These are phyloP conservation scores for Quadroppia sp. DNA, from an alignment of 2,888 invertebrate genomes.

Conservation along the genomic window DNA sequence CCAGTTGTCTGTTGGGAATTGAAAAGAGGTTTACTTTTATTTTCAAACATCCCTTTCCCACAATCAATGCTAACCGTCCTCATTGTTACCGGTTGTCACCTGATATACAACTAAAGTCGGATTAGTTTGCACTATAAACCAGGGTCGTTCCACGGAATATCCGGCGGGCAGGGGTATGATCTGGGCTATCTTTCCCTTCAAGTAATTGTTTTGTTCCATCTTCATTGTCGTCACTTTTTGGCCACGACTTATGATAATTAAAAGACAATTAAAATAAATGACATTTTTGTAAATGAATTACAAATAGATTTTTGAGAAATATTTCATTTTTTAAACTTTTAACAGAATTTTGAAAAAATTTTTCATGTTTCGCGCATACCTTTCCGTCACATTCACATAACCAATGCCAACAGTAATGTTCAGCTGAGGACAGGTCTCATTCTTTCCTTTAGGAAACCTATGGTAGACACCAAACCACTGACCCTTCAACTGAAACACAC, in stretches of 20 bases:
- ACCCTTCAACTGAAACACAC: background rate
- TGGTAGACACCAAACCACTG: conserved; percentile 14
- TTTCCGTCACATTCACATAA: conserved; percentile 6
- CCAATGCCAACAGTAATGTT: background rate
- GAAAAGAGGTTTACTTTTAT: conserved; percentile 6
- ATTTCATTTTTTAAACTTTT: too few relatives aligned
- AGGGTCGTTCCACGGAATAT: background rate
- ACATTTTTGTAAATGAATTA: too few relatives aligned
- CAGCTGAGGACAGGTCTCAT: conserved; percentile 5
- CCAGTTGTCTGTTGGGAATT: conserved; percentile 8
- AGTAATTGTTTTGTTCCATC: background rate
- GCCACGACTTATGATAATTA: too few relatives aligned
- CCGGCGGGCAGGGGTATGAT: background rate
- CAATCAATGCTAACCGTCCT: background rate
- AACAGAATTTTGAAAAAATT: too few relatives aligned
- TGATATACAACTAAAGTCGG: conserved; percentile 1
- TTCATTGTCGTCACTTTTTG: too few relatives aligned
- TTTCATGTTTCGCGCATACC: background rate
- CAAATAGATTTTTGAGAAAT: too few relatives aligned
- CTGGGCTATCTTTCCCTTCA: conserved; percentile 1
- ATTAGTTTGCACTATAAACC: background rate
- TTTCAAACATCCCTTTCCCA: too few relatives aligned
- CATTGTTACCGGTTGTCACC: background rate
- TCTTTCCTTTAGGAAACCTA: background rate
- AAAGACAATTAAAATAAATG: too few relatives aligned